Evolutionary conservation across 2,113 vertebrate genomes (phyloP).

Genomic region (Callopanchax toddi): DNA sequence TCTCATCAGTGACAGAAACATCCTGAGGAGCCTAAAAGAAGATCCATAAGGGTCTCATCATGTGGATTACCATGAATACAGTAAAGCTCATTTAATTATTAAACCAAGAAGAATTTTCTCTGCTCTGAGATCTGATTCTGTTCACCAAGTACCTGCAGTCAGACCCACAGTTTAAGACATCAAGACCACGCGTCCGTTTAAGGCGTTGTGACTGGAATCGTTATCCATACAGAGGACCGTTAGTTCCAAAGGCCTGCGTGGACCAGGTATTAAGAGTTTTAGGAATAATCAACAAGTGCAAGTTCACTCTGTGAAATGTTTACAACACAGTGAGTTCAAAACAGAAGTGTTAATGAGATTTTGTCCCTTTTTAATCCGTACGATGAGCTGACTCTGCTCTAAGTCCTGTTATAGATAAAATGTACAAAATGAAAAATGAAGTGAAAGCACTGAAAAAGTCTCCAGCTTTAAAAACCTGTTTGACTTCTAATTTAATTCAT

Average conservation of each 20-base stretch:
- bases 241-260: constrained; percentile 14
- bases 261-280: constrained; percentile 36
- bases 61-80: constrained; percentile 39
- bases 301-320: constrained; percentile 46
- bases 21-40: constrained; percentile 51
- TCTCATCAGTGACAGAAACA: constrained; percentile 7
- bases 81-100: constrained; percentile 50
- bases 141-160: constrained; percentile 45
- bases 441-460: neutral
- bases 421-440: neutral
- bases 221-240: constrained; percentile 35
- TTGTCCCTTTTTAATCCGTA: constrained; percentile 43
- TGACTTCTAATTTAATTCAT: too few species aligned
- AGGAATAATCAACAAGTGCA: constrained; percentile 53
- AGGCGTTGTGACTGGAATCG: constrained; percentile 66
- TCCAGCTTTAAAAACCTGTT: neutral
- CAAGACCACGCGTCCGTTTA: constrained; percentile 64
- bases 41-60: constrained; percentile 19
- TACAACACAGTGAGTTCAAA: constrained; percentile 7
- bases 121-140: constrained; percentile 23
- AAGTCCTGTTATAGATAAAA: neutral
- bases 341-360: neutral
- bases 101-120: constrained; percentile 2
- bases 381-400: neutral
- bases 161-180: constrained; percentile 41